Evolutionary conservation across 30 jellyfish, hydroid and myxozoan genomes (phyloP).

Genomic region (Cassiopea xamachana): DNA sequence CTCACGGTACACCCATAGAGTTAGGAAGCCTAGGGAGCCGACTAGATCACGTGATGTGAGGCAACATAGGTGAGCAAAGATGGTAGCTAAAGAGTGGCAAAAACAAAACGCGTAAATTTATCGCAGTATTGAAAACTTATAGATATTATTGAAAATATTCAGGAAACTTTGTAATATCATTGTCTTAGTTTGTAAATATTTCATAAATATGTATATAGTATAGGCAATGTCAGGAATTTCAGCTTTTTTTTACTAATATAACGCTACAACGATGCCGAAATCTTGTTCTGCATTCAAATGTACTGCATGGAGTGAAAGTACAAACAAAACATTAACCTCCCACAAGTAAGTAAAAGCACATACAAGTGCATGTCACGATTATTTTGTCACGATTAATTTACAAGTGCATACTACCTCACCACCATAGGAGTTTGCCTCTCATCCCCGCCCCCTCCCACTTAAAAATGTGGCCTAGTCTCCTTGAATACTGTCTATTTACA

Average conservation of each 20-base stretch:
- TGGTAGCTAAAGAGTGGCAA: slow-evolving; percentile 36
- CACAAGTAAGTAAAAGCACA: slow-evolving; percentile 22
- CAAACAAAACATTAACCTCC: slow-evolving; percentile 20
- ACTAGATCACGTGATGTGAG: slow-evolving; percentile 33
- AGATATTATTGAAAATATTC: neutral
- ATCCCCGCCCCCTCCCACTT: neutral
- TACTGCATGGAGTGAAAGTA: slow-evolving; percentile 25
- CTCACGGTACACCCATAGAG: neutral
- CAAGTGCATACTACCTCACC: neutral
- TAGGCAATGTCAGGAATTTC: neutral
- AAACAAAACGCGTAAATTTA: slow-evolving; percentile 3
- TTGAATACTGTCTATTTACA: neutral
- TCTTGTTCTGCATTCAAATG: slow-evolving; percentile 43
- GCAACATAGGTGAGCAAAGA: slow-evolving; percentile 13
- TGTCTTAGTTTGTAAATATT: slow-evolving; percentile 6
- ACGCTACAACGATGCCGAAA: slow-evolving; percentile 27
- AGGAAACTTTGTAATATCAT: neutral
- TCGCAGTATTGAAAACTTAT: neutral
- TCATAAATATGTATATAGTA: neutral
- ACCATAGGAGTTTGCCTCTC: neutral
- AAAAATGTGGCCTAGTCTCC: neutral
- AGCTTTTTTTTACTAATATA: neutral
- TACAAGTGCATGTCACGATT: neutral
- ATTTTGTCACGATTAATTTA: neutral
- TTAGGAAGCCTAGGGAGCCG: neutral